Base-by-base conservation (phyloP, 1,140 invertebrate species). In the Diachasmimorpha longicaudata region DNA sequence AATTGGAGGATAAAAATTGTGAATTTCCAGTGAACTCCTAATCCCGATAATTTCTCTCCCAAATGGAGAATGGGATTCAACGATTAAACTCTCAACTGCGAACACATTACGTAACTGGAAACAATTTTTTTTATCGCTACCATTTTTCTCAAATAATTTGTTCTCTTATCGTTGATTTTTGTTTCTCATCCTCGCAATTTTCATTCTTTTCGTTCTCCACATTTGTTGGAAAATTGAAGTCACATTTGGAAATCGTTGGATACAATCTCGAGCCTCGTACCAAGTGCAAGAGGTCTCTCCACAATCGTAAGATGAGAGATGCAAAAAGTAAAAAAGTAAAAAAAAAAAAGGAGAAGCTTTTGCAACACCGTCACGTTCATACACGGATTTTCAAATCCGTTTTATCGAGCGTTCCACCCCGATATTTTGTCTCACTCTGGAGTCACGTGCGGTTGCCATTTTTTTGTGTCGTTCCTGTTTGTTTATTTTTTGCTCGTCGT, bases 361-460 rank as follows among this genome's bases (percentile, higher is more conserved):
- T 48, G 72, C 58, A 79, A 77, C 67, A 69, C 74, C 68, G 66
- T 77, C 79, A 79, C 79, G 79, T 79, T 78, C 74, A 78, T 78
- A 71, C 78, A 75, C 68, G 76, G 77, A 78, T 79, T 79, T 66
- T 79, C 63, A 71, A 79, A 79, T 79, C 68, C 77, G 77, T 77
- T 78, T 78, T 79, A 79, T 79, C 79, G 76, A 73, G 71, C 66
- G 37, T 70, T 23, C 73, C 46, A 52, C 21, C 58, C 8, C 39
- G 37, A 21, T 25, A 19, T 42, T 78, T 78, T 78, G 77, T 78
- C 74, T 78, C 48, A 69, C 69, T 73, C 10, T 21, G 14, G 58
- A 70, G 72, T 78, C 77, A 78, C 77, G 77, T 75, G 74, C 46
- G 55, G 44, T 72, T 42, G 58, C 58, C 9, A 8, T 72, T 63